Evolutionary conservation across 2,888 invertebrate species (phyloP).

Genomic region (Smittia aterrima): DNA sequence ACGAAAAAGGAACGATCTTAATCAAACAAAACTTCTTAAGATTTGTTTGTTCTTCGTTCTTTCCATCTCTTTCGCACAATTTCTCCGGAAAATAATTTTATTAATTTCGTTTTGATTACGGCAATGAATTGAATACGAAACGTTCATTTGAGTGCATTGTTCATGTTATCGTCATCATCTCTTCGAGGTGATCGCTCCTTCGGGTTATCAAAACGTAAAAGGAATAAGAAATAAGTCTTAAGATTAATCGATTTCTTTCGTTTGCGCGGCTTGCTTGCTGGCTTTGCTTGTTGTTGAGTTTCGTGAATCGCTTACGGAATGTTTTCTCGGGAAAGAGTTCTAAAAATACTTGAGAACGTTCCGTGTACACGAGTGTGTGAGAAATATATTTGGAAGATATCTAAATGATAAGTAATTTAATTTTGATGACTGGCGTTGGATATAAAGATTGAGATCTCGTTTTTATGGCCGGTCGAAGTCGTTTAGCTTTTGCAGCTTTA

Average conservation of each 20-base stretch:
- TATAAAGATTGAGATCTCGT: slow-evolving; percentile 39
- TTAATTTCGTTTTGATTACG: slow-evolving; percentile 8
- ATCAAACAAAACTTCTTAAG: slow-evolving; percentile 15
- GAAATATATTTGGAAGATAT: not conserved
- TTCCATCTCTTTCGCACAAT: not conserved
- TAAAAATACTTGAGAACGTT: slow-evolving; percentile 38
- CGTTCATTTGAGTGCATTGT: not conserved
- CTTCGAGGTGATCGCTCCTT: not conserved
- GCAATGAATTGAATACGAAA: not conserved
- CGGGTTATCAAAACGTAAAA: slow-evolving; percentile 16
- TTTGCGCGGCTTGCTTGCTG: not conserved
- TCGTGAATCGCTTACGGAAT: slow-evolving; percentile 37
- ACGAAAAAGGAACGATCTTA: not conserved
- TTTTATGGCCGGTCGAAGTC: slow-evolving; percentile 9
- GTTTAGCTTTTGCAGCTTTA: not conserved
- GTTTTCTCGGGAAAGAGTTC: slow-evolving; percentile 35
- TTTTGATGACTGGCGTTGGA: slow-evolving; percentile 40
- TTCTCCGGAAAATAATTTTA: not conserved
- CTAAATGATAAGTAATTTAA: slow-evolving; percentile 42
- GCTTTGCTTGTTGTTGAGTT: not conserved
- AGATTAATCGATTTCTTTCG: slow-evolving; percentile 41
- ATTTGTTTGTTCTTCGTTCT: not conserved
- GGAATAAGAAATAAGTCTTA: not conserved
- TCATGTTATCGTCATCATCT: slow-evolving; percentile 32
- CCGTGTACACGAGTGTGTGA: not conserved